Percentiles rank a stretch among this genome's conserved stretches.
Conservation (phyloP, 2,888 invertebrate genomes). For the Drosophila greeni region DNA sequence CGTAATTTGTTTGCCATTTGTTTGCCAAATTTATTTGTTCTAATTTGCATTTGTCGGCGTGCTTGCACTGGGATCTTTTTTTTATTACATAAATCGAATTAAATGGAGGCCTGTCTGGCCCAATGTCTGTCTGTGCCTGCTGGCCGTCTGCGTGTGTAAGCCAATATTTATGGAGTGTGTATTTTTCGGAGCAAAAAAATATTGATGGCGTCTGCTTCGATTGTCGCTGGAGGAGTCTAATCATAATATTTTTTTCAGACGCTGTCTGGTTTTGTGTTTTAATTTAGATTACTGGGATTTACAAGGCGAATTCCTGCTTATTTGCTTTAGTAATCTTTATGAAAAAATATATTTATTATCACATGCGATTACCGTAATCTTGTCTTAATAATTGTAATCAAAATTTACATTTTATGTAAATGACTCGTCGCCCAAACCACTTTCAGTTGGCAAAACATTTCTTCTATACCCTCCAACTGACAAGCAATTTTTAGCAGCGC, state of each 20-base stretch:
- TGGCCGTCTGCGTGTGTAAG: constrained; percentile 15
- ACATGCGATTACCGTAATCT: constrained; percentile 5
- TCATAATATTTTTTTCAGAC: constrained; percentile 30
- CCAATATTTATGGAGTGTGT: constrained; percentile 38
- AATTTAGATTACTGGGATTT: constrained; percentile 10
- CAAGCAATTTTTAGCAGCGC: constrained; percentile 21
- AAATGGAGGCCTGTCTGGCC: constrained; percentile 31
- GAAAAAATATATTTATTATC: background rate
- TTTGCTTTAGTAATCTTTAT: constrained; percentile 16
- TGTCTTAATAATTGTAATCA: constrained; percentile 30
- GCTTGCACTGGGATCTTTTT: constrained; percentile 46
- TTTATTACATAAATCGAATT: constrained; percentile 35
- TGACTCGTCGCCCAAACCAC: background rate
- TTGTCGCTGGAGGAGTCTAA: background rate
- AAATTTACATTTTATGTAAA: constrained; percentile 32
- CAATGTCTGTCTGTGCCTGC: constrained; percentile 5
- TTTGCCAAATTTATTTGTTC: constrained; percentile 51
- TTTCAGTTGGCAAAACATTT: constrained; percentile 4
- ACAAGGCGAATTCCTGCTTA: background rate
- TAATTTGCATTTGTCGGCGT: constrained; percentile 37
- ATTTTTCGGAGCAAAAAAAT: constrained; percentile 2
- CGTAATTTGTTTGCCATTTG: constrained; percentile 41
- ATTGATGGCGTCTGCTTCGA: constrained; percentile 22
- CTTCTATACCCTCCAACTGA: background rate
- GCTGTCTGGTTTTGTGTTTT: constrained; percentile 12